Conservation (phyloP, 1,140 invertebrate genomes). For the Drosophila tristis region DNA sequence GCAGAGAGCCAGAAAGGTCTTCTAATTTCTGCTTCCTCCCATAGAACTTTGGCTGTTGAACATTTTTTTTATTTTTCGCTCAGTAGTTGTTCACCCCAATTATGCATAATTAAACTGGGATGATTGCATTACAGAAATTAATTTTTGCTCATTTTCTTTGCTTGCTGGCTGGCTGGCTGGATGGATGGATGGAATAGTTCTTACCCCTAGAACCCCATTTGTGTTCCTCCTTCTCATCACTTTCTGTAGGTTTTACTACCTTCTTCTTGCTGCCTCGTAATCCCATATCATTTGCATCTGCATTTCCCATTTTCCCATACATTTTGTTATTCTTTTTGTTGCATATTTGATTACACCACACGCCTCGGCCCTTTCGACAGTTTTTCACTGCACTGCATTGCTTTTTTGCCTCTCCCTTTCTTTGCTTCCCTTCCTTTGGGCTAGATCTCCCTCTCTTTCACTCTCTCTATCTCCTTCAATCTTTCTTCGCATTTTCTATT, state of each 20-base stretch:
- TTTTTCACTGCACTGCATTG: slow-evolving; percentile 47
- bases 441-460: slow-evolving; percentile 11
- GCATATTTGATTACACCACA: slow-evolving; percentile 74
- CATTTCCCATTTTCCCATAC: slow-evolving; percentile 6
- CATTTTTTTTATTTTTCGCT: slow-evolving; percentile 25
- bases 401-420: slow-evolving; percentile 14
- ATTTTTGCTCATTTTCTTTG: slow-evolving; percentile 62
- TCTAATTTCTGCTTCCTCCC: too few relatives aligned
- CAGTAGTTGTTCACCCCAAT: slow-evolving; percentile 39
- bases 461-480: slow-evolving; percentile 1
- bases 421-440: neutral
- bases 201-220: slow-evolving; percentile 2
- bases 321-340: slow-evolving; percentile 47
- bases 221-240: neutral
- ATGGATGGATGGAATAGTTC: slow-evolving; percentile 24
- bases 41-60: slow-evolving; percentile 24
- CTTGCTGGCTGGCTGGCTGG: slow-evolving; percentile 11
- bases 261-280: neutral
- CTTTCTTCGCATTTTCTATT: slow-evolving; percentile 23
- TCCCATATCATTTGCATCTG: slow-evolving; percentile 58
- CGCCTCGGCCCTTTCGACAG: slow-evolving; percentile 48
- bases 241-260: neutral
- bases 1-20: too few relatives aligned
- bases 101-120: slow-evolving; percentile 63
- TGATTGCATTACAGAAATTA: slow-evolving; percentile 58